These are phyloP conservation scores for Corapipo altera DNA, from an alignment of 2,113 vertebrate genomes.

Conservation along the genomic window DNA sequence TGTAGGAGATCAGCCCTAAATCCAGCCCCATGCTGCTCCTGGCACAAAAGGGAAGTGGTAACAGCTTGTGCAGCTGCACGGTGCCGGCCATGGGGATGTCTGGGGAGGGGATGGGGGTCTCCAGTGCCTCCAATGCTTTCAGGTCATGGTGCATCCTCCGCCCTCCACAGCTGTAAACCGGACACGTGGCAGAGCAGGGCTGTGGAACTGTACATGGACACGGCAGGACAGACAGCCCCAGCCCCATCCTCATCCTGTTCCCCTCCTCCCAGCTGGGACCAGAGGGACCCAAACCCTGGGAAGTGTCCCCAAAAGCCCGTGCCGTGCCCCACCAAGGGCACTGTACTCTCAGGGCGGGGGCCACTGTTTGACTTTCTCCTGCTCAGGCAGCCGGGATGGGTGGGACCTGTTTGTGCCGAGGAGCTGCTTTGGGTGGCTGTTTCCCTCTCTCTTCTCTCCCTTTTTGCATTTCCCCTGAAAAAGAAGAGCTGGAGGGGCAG, in stretches of 20 bases:
- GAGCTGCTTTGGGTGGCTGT: not conserved
- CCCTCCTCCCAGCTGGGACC: not conserved
- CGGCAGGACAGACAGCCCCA: fast-evolving
- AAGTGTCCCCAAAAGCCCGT: not conserved
- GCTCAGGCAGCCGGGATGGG: constrained; percentile 26
- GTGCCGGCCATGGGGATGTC: fast-evolving
- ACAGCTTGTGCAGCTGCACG: constrained; percentile 66
- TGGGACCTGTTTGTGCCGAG: constrained; percentile 57
- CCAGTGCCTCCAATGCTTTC: fast-evolving
- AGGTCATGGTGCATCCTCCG: fast-evolving
- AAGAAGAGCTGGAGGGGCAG: not conserved
- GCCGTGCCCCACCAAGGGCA: not conserved
- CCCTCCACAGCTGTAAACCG: fast-evolving
- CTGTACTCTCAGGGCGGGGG: constrained; percentile 64
- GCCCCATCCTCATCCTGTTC: not conserved
- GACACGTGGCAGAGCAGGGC: fast-evolving
- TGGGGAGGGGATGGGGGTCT: not conserved
- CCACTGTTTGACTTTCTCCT: constrained; percentile 60
- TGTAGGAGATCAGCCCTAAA: constrained; percentile 43
- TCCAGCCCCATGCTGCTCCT: constrained; percentile 38
- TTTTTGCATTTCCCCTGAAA: not conserved
- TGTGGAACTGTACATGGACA: fast-evolving
- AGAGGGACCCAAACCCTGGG: not conserved
- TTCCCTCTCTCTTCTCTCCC: not conserved
- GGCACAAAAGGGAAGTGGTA: constrained; percentile 65